A percentile compares a stretch with the other conserved stretches of the same genome.
Evolutionary conservation across 2,113 vertebrate genomes (phyloP).

Genomic region (Xenopus borealis): DNA sequence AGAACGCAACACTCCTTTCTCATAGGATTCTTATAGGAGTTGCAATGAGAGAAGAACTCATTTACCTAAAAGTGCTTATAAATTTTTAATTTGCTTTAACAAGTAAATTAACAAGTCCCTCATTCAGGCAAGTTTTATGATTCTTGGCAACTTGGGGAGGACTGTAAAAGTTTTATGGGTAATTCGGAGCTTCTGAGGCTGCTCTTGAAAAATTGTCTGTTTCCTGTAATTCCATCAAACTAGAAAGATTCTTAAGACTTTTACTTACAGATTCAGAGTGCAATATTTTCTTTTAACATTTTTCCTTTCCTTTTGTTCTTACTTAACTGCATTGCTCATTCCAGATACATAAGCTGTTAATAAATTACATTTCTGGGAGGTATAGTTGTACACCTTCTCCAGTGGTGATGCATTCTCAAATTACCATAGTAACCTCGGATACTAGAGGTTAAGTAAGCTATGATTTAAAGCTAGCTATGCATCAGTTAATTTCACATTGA

Average conservation of each 20-base stretch:
- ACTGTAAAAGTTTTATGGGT: slow-evolving; percentile 98
- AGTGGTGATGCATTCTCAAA: background rate
- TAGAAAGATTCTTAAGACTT: slow-evolving; percentile 82
- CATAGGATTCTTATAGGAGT: slow-evolving; percentile 82
- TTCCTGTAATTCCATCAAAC: slow-evolving; percentile 92
- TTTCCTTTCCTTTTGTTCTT: slow-evolving; percentile 9
- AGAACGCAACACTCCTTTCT: slow-evolving; percentile 84
- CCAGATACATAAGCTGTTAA: background rate
- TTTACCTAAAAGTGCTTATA: slow-evolving; percentile 99
- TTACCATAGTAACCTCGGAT: background rate
- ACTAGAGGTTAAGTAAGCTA: background rate
- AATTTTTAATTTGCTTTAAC: slow-evolving; percentile 99
- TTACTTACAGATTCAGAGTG: slow-evolving; percentile 77
- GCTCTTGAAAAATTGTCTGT: slow-evolving; percentile 96
- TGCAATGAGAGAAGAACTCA: slow-evolving; percentile 97
- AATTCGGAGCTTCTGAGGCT: slow-evolving; percentile 89
- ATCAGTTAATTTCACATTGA: background rate
- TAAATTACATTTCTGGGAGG: slow-evolving; percentile 3
- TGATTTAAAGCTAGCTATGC: background rate
- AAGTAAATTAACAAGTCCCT: slow-evolving; percentile 99
- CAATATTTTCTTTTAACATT: slow-evolving; percentile 12
- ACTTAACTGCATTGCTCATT: background rate
- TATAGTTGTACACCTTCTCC: background rate
- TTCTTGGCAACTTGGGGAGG: slow-evolving; percentile 90
- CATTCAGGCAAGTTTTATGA: slow-evolving; percentile 99